Conservation (phyloP, 2,888 invertebrate species). For the Hyposoter dolosus region DNA sequence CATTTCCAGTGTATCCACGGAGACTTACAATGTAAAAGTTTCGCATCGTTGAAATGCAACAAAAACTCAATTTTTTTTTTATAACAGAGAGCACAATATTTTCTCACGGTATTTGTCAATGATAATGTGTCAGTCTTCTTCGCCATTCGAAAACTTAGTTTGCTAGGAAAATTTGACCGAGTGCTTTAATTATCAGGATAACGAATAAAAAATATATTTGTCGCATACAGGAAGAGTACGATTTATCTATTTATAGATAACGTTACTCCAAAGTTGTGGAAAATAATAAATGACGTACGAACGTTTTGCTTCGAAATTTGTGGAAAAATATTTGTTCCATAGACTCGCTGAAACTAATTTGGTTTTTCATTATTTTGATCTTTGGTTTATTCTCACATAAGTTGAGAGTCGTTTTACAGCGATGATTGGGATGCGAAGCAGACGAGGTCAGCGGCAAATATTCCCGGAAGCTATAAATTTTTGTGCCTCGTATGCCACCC, state of each 20-base stretch:
- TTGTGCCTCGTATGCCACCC: slow-evolving; percentile 66
- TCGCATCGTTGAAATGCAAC: not conserved
- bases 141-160: too few species aligned
- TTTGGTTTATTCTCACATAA: not conserved
- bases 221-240: too few species aligned
- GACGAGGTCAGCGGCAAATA: slow-evolving; percentile 68
- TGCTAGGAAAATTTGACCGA: too few species aligned
- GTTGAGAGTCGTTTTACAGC: slow-evolving; percentile 12
- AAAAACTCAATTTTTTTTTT: too few species aligned
- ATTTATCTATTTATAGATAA: too few species aligned
- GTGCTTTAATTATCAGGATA: too few species aligned
- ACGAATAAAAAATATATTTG: too few species aligned
- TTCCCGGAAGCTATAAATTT: slow-evolving; percentile 69
- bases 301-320: not conserved
- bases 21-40: slow-evolving; percentile 9
- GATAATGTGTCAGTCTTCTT: too few species aligned
- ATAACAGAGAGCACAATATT: too few species aligned
- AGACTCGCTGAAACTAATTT: not conserved
- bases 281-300: not conserved
- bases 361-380: not conserved
- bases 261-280: not conserved
- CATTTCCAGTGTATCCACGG: slow-evolving; percentile 25
- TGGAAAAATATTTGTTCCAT: not conserved
- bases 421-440: slow-evolving; percentile 1
- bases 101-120: too few species aligned